Evolutionary conservation across 2,113 vertebrate genomes (phyloP), one percentile per base, ranked within the genome.

Genomic region (Microcebus tavaratra): DNA sequence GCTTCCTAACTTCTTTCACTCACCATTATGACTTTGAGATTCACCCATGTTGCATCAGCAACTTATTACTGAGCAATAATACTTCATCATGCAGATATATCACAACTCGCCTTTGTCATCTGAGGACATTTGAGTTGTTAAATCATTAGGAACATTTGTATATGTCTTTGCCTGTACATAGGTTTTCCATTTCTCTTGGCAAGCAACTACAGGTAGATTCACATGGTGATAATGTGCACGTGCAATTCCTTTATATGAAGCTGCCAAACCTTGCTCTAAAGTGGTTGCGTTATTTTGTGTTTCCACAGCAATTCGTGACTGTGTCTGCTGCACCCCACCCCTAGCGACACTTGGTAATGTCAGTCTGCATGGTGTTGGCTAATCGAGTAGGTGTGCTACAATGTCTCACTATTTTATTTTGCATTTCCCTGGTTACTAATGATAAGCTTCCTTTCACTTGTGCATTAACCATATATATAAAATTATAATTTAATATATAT

Each of bases 301-400:
- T 10, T 34, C 55, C 12, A 9, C 27, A 45, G 6, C 20, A 20
- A 10, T 0, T 23, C 2, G 2, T 0, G 17, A 4, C 31, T 6
- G 3, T 2, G 1, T 8, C 1, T 55, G 9, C 8, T 6, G 5
- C 1, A 2, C 4, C 73, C 1, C 14, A 0, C 0, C 13, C 4
- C 18, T 2, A 17, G 14, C 1, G 8, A 45, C 70, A 27, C 2
- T 20, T 17, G 21, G 3, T 4, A 0, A 12, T 3, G 20, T 21
- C 25, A 2, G 1, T 36, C 34, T 11, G 4, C 3, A 5, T n/a
- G 29, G 31, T 15, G 29, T 13, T 7, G 27, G 11, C 11, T 25
- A 31, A 39, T 3, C 8, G 34, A 7, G 6, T 29, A 10, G 2
- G 0, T 1, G 29, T 23, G 1, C 5, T 9, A 1, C 20, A 7